Base-by-base conservation (phyloP, 2,797 vertebrate species). In the Poecilia picta region DNA sequence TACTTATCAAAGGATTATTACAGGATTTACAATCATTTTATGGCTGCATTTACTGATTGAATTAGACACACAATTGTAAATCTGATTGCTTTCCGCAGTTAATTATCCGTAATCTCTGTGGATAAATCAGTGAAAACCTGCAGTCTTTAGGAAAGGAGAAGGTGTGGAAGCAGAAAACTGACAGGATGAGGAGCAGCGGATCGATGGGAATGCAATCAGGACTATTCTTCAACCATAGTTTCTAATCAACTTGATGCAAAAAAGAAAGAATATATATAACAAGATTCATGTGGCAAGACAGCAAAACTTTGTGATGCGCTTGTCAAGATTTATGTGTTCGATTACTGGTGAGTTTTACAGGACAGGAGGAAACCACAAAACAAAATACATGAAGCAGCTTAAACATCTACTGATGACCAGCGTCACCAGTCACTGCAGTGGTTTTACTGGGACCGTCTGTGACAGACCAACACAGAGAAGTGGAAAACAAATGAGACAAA, bases 151-250 rank as follows among this genome's bases (percentile, higher is more conserved):
- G 76, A 74, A 47, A 77, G 12, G 78, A 83, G 66, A 16, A 39
- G 12, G 39, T 20, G 25, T 79, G 81, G 75, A 78, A 81, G 55
- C 46, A 31, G 66, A 49, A 76, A 77, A 78, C 64, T 49, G 2
- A 51, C 81, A 82, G 68, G 85, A 84, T 75, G 47, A 77, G n/a
- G 53, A 43, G 18, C 25, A 28, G 15, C 41, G 59, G 79, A 87
- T 91, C 88, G 82, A 90, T 87, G 89, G 39, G 18, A 89, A 88
- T 83, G 77, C 64, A 89, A 90, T 88, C 73, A 71, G 43, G 72
- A 77, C 74, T 72, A 53, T 86, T 86, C 59, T 85, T 73, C 31
- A 39, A 84, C 70, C 4, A 76, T 76, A 80, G 87, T 85, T 11
- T 87, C 33, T 49, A 59, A 87, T 83, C 51, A 84, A 82, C 88